These are phyloP conservation scores for Eustalomyia histrio DNA, from an alignment of 2,888 invertebrate species.

Conservation along the genomic window DNA sequence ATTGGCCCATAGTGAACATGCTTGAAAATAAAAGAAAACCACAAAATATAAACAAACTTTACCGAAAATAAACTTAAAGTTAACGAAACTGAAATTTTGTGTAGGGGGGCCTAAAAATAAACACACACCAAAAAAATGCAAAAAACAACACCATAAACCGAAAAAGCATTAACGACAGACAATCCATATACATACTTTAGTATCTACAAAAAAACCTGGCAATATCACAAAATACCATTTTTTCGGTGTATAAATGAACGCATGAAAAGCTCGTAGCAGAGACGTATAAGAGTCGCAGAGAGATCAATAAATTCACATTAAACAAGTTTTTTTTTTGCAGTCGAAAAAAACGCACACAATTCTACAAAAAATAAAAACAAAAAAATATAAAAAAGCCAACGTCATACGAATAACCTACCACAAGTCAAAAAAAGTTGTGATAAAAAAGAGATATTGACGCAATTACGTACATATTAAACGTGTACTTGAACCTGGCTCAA, in stretches of 20 bases:
- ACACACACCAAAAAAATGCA: constrained; percentile 56
- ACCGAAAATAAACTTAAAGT: constrained; percentile 64
- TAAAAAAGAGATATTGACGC: constrained; percentile 35
- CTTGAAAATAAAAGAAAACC: not conserved
- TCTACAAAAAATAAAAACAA: constrained; percentile 71
- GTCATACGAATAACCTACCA: constrained; percentile 62
- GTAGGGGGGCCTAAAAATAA: constrained; percentile 68
- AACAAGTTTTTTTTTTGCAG: constrained; percentile 54
- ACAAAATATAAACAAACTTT: constrained; percentile 16
- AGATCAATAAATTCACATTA: constrained; percentile 64
- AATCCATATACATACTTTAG: constrained; percentile 63
- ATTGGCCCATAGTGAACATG: not conserved
- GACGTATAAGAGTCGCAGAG: constrained; percentile 4
- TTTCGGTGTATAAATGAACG: constrained; percentile 5
- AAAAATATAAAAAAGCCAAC: constrained; percentile 61
- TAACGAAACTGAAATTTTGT: constrained; percentile 68
- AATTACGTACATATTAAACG: constrained; percentile 50
- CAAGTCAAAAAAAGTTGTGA: constrained; percentile 63
- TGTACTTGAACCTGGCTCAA: constrained; percentile 64
- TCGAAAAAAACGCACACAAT: constrained; percentile 58
- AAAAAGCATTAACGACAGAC: constrained; percentile 39
- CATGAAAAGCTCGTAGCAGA: not conserved
- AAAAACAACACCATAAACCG: constrained; percentile 48
- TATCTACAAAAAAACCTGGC: constrained; percentile 23
- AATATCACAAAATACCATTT: constrained; percentile 34